A percentile compares a stretch with the other conserved stretches of the same genome.
phyloP scores from a whole-genome alignment of 2,888 invertebrate species.

The Spatulosminthurus flaviceps region DNA sequence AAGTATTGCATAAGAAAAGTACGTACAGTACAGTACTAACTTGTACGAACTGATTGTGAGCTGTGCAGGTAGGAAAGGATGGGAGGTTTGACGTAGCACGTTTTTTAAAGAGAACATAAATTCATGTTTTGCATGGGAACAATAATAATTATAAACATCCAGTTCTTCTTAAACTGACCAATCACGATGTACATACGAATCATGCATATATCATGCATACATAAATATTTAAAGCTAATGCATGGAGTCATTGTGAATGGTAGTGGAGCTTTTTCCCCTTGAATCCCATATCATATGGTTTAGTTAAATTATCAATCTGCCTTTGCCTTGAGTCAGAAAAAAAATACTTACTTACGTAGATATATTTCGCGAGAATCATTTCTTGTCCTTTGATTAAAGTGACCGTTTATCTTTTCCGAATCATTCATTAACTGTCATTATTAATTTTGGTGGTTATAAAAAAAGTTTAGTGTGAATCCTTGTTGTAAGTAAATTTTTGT shows the following conservation, averaged over 20 bases:
- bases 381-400: conserved; percentile 2
- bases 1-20: too few species aligned
- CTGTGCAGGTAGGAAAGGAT: too few species aligned
- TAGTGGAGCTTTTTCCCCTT: not conserved
- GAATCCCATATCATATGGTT: conserved; percentile 5
- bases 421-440: not conserved
- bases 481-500: not conserved
- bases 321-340: conserved; percentile 13
- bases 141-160: too few species aligned
- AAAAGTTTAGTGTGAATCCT: not conserved
- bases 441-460: not conserved
- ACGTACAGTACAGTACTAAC: too few species aligned
- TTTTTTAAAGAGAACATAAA: too few species aligned
- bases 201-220: too few species aligned
- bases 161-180: too few species aligned
- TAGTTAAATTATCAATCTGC: conserved; percentile 8
- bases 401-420: not conserved
- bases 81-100: too few species aligned
- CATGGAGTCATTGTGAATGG: not conserved
- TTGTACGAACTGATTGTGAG: too few species aligned
- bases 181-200: too few species aligned
- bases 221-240: not conserved
- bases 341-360: not conserved
- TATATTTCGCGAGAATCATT: not conserved
- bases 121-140: too few species aligned